Conservation (phyloP, 2,888 invertebrate genomes). For the Hypena proboscidalis region DNA sequence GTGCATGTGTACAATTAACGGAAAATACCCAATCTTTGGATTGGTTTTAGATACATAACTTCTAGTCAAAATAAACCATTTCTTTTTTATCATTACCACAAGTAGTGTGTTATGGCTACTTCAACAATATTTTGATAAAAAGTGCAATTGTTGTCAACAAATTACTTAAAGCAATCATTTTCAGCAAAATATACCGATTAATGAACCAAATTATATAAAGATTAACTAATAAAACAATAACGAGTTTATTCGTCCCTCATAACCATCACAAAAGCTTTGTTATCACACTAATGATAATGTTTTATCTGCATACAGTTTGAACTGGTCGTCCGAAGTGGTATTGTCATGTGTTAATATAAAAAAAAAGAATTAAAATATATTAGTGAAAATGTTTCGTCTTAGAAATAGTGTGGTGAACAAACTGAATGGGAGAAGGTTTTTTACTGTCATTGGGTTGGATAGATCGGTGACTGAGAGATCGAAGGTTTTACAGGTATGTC, state of each 20-base stretch:
- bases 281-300: slow-evolving; percentile 22
- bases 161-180: too few species aligned
- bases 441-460: slow-evolving; percentile 58
- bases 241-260: not conserved
- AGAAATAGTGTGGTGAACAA: slow-evolving; percentile 47
- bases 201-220: too few species aligned
- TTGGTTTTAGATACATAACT: too few species aligned
- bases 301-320: slow-evolving; percentile 30
- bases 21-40: too few species aligned
- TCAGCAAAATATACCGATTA: too few species aligned
- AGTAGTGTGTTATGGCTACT: too few species aligned
- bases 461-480: slow-evolving; percentile 42
- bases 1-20: too few species aligned
- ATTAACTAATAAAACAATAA: not conserved
- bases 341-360: slow-evolving; percentile 16
- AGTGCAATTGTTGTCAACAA: too few species aligned
- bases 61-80: too few species aligned
- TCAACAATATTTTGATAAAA: too few species aligned
- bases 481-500: slow-evolving; percentile 15
- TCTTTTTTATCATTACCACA: too few species aligned
- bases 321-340: slow-evolving; percentile 25
- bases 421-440: slow-evolving; percentile 56
- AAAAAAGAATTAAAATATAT: slow-evolving; percentile 1
- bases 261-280: slow-evolving; percentile 8
- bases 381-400: slow-evolving; percentile 59